Evolutionary conservation across 2,797 vertebrate species (phyloP), one percentile per base, ranked within the genome.

Genomic region (Cottoperca gobio): DNA sequence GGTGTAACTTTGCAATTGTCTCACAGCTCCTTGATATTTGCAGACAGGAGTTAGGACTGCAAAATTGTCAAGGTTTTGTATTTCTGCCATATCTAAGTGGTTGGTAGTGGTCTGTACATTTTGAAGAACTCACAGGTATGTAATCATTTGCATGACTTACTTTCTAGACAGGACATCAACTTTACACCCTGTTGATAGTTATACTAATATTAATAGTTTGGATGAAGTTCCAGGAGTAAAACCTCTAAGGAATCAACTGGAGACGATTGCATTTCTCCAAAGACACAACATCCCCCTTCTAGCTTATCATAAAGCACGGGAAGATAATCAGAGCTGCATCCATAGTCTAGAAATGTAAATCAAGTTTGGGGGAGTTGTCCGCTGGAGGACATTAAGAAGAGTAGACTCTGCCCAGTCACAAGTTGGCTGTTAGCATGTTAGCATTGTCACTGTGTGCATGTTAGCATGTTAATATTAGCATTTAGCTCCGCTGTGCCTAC

Each of bases 1-100:
- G 23, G 58, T 71, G 39, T 55, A 72, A 24, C 43, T 31, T 66
- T 84, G 23, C 53, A 45, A 40, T 73, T 8, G n/a, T 62, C 48
- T 71, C 60, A 42, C 24, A 62, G 52, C 46, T 82, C 39, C 46
- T 76, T 77, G 26, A 59, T 79, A 55, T 46, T 46, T 61, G 46
- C 35, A 72, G 64, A 43, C 67, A 55, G 35, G 33, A 66, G 69
- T 50, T 50, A 8, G 12, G 50, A 31, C 50, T 57, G 40, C 62
- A 71, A 11, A 17, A 60, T 8, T 63, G 13, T 45, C 17, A 21
- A 21, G 16, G 24, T 31, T 61, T 61, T 57, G 39, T 39, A 23
- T 45, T 13, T 23, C 14, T 57, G 48, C 12, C 42, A 46, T 24
- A 45, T 39, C 23, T n/a, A 48, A 69, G 12, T 55, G n/a, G 17